phyloP scores from a whole-genome alignment of 1,140 invertebrate genomes.

The Papilio machaon region DNA sequence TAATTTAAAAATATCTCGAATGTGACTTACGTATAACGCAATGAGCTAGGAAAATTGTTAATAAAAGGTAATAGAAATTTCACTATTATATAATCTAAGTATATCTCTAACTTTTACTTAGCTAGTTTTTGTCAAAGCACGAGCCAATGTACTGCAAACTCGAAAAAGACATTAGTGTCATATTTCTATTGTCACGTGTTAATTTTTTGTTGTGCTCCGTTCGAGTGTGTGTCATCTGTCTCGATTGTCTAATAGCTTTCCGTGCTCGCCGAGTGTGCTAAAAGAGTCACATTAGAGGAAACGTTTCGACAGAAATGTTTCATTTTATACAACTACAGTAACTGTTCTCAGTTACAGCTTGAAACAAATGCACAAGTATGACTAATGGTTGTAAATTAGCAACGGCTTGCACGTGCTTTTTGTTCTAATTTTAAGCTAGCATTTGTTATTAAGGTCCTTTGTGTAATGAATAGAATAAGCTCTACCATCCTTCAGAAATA shows the following conservation, averaged over 20 bases:
- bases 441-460: slow-evolving; percentile 47
- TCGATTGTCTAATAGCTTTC: slow-evolving; percentile 67
- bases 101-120: background rate
- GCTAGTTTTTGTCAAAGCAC: background rate
- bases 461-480: slow-evolving; percentile 43
- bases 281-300: slow-evolving; percentile 9
- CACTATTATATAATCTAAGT: background rate
- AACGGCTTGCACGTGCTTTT: slow-evolving; percentile 56
- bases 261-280: slow-evolving; percentile 5
- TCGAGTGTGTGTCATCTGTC: slow-evolving; percentile 59
- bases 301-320: slow-evolving; percentile 25
- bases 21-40: no score
- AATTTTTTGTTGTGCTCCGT: slow-evolving; percentile 62
- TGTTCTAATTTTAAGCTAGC: slow-evolving; percentile 47
- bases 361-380: slow-evolving; percentile 33
- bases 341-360: background rate
- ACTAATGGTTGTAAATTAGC: slow-evolving; percentile 47
- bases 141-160: slow-evolving; percentile 47
- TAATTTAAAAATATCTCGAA: no score
- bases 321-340: slow-evolving; percentile 10
- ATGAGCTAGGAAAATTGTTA: no score
- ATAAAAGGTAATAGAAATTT: no score
- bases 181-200: slow-evolving; percentile 64
- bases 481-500: background rate
- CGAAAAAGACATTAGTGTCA: slow-evolving; percentile 61